Conservation (phyloP, 2,888 invertebrate species). For the Harpagoxenus sublaevis region DNA sequence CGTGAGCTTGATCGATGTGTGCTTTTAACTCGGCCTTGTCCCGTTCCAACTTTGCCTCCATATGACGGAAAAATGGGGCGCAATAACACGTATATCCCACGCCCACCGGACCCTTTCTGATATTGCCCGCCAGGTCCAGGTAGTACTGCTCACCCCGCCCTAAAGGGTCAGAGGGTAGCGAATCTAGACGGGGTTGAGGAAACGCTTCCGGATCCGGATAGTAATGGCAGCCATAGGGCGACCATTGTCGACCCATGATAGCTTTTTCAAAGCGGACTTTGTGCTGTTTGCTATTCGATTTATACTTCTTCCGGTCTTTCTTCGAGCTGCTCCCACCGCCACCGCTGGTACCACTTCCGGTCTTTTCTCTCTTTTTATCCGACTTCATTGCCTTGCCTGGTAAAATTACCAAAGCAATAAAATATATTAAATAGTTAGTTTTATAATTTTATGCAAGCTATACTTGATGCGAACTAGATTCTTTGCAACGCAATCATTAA, state of each 20-base stretch:
- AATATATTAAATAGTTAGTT: background rate
- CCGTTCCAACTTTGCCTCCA: constrained; percentile 94
- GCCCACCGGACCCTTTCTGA: constrained; percentile 98
- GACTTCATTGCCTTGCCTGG: constrained; percentile 63
- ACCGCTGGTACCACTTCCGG: constrained; percentile 86
- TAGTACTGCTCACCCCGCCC: constrained; percentile 97
- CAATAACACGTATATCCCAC: constrained; percentile 97
- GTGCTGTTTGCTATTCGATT: constrained; percentile 77
- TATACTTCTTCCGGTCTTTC: constrained; percentile 84
- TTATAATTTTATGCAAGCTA: background rate
- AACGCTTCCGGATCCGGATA: constrained; percentile 95
- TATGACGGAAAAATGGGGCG: constrained; percentile 95
- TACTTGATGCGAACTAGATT: background rate
- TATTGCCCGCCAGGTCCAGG: constrained; percentile 97
- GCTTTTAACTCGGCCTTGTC: constrained; percentile 93
- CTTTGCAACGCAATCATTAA: background rate
- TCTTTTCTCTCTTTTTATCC: constrained; percentile 86
- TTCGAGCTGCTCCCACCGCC: constrained; percentile 86
- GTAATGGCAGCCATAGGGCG: constrained; percentile 97
- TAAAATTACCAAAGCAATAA: background rate
- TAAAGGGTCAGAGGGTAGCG: constrained; percentile 94
- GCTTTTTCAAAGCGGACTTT: constrained; percentile 87
- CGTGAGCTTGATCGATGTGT: constrained; percentile 93
- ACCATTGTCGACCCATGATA: constrained; percentile 89
- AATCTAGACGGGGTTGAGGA: constrained; percentile 94